Base-by-base conservation (phyloP, 2,888 invertebrate species). In the Acrobasis repandana region DNA sequence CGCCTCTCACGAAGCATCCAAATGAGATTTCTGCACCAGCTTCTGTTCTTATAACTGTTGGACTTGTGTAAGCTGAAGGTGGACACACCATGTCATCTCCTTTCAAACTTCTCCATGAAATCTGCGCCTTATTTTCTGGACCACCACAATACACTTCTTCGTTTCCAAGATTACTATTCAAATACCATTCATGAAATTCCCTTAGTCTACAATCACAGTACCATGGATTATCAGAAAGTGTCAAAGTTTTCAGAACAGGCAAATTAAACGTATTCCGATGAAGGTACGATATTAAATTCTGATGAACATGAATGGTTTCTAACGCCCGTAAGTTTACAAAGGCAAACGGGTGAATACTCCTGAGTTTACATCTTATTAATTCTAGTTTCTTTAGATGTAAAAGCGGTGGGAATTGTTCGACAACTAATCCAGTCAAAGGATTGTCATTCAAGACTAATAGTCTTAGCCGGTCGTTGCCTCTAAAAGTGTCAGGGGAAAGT, bases 171-270 rank as follows among this genome's bases (percentile, higher is more conserved):
- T 97, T 97, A 70, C 95, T 95, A 61, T 94, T 93, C 20, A 97
- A 90, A 79, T 97, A 95, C 97, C 97, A 97, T 67, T 94, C 94
- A 57, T 97, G 94, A 74, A 98, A 96, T 54, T 95, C 95, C 58
- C 96, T 93, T 66, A 98, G 85, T 72, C 95, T 94, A 84, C 98
- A 98, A 85, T 98, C 97, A 82, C 98, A 98, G 69, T 94, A 94
- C 98, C 98, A 98, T 9, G 96, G 97, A 82, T 98, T 98, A 38
- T 96, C 96, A 68, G 97, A 96, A 60, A 98, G 85, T 11, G 95
- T 94, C 15, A 98, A 89, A 3, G 96, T 96, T 89, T 97, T 97
- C 56, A 98, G 90, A 61, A 84, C 75, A 4, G 90, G 90, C 48
- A 92, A 79, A 69, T 92, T 89, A 60, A 92, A 90, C 1, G 91